These are phyloP conservation scores for Eudorcas thomsonii DNA, from an alignment of 2,113 vertebrate species.

Conservation along the genomic window DNA sequence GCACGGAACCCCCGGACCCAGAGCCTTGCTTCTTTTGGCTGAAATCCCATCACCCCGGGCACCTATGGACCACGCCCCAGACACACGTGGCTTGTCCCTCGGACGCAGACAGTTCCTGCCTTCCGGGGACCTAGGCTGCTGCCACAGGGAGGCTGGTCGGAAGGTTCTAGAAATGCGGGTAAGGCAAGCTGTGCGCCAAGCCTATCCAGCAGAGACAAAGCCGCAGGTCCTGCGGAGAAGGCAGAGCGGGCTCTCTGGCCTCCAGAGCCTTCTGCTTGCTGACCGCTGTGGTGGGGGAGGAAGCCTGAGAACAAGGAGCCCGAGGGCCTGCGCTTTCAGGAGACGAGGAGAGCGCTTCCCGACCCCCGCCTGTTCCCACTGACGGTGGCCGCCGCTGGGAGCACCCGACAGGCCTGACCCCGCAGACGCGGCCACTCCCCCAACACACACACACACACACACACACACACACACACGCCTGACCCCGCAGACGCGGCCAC, in stretches of 20 bases:
- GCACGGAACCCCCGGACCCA: neutral
- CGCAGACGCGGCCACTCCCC: neutral
- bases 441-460: neutral
- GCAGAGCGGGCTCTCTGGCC: neutral
- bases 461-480: too few relatives aligned
- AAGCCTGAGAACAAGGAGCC: neutral
- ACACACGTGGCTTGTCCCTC: neutral
- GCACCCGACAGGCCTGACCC: too few relatives aligned
- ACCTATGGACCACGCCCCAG: neutral
- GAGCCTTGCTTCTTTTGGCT: neutral
- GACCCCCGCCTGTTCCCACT: rapidly evolving
- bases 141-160: neutral
- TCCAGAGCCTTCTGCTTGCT: neutral
- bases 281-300: neutral
- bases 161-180: neutral
- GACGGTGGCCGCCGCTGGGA: neutral
- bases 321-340: neutral
- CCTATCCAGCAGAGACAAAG: neutral
- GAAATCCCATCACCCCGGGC: neutral
- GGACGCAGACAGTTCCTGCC: rapidly evolving
- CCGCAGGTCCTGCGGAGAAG: neutral
- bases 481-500: too few relatives aligned
- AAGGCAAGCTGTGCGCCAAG: neutral
- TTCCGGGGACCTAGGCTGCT: neutral
- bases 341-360: rapidly evolving